A percentile compares a stretch with the other conserved stretches of the same genome.
Evolutionary conservation across 2,888 invertebrate genomes (phyloP).

Genomic region (Perizoma flavofasciatum): DNA sequence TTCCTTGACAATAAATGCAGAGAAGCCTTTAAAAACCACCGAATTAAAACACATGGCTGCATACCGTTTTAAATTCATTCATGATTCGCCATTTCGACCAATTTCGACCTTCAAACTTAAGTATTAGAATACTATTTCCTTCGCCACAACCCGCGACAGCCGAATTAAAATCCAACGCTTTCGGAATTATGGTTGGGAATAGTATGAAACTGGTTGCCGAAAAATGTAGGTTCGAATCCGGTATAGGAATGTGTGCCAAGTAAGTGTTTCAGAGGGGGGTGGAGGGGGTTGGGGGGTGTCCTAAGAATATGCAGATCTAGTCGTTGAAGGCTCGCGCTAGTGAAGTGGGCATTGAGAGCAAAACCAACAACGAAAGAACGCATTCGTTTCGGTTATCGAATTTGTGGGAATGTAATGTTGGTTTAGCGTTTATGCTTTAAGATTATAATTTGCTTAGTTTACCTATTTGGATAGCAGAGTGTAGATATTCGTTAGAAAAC

Average conservation of each 20-base stretch:
- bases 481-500: too few species aligned
- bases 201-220: constrained; percentile 46
- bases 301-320: constrained; percentile 60
- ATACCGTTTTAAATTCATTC: constrained; percentile 72
- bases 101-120: constrained; percentile 54
- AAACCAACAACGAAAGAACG: constrained; percentile 28
- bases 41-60: constrained; percentile 64
- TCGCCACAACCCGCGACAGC: background rate
- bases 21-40: constrained; percentile 57
- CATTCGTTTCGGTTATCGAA: constrained; percentile 23
- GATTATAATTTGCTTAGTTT: background rate
- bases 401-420: constrained; percentile 18
- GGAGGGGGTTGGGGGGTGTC: constrained; percentile 46
- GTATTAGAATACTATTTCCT: constrained; percentile 34
- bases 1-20: constrained; percentile 19
- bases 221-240: constrained; percentile 74
- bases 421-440: constrained; percentile 1
- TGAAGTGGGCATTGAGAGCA: constrained; percentile 37
- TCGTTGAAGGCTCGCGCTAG: constrained; percentile 40
- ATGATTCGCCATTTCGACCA: constrained; percentile 47
- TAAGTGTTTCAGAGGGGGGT: constrained; percentile 59
- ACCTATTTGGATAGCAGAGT: background rate
- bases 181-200: constrained; percentile 45
- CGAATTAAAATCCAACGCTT: constrained; percentile 35
- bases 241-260: constrained; percentile 74